phyloP scores from a whole-genome alignment of 2,888 invertebrate species.

The Boloria selene region DNA sequence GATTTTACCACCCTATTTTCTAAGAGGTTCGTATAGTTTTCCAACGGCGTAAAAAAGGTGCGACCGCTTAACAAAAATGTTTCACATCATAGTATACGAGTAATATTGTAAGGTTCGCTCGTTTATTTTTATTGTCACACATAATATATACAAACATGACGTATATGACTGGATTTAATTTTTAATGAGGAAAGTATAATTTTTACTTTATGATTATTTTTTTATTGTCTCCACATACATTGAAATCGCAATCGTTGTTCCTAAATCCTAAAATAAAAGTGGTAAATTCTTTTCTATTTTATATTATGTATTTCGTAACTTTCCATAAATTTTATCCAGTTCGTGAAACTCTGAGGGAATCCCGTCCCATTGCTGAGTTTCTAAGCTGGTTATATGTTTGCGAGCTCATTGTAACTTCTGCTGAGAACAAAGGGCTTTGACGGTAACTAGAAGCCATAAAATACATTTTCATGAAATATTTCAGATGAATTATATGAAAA shows the following conservation, averaged over 20 bases:
- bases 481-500: too few species aligned
- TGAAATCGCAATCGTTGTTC: background rate
- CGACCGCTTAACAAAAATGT: too few species aligned
- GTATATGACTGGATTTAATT: too few species aligned
- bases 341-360: slow-evolving; percentile 23
- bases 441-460: slow-evolving; percentile 19
- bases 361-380: slow-evolving; percentile 21
- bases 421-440: slow-evolving; percentile 22
- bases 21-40: too few species aligned
- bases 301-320: slow-evolving; percentile 25
- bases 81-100: too few species aligned
- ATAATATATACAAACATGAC: too few species aligned
- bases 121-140: too few species aligned
- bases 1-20: too few species aligned
- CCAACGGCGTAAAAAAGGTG: too few species aligned
- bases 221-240: background rate
- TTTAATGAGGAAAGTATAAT: too few species aligned
- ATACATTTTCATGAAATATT: slow-evolving; percentile 15
- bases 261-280: slow-evolving; percentile 7
- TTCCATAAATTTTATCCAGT: slow-evolving; percentile 22
- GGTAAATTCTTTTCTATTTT: slow-evolving; percentile 19
- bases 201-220: too few species aligned
- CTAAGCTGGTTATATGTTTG: slow-evolving; percentile 30
- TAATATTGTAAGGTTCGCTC: too few species aligned
- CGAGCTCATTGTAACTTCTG: slow-evolving; percentile 28